Conservation (phyloP, 2,888 invertebrate genomes). For the Cephus pulcher region DNA sequence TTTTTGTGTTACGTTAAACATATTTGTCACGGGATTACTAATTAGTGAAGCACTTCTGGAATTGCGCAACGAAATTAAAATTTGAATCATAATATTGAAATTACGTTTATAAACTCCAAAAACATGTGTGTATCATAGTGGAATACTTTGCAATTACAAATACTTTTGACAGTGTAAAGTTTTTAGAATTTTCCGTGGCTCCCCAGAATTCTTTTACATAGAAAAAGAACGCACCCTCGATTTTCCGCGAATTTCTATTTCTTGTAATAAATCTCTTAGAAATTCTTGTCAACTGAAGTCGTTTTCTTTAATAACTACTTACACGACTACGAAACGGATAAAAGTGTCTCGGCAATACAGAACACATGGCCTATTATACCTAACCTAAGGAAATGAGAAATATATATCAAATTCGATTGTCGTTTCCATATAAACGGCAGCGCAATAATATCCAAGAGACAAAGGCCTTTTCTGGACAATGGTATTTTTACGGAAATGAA, state of each 20-base stretch:
- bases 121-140: not conserved
- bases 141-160: not conserved
- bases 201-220: not conserved
- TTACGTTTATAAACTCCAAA: not conserved
- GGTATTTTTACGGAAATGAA: no score
- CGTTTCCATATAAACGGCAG: no score
- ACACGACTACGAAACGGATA: not conserved
- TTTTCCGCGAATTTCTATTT: not conserved
- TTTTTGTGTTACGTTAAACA: not conserved
- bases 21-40: no score
- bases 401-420: not conserved
- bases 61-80: not conserved
- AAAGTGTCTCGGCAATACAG: not conserved
- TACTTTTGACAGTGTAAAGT: not conserved
- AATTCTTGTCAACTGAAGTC: not conserved
- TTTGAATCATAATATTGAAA: not conserved
- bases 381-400: not conserved
- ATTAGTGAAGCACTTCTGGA: no score
- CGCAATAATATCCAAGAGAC: no score
- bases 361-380: not conserved
- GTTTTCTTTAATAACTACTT: not conserved
- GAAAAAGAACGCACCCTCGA: not conserved
- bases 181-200: no score
- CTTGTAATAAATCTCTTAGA: not conserved
- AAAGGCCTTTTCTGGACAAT: no score